A percentile compares a stretch with the other conserved stretches of the same genome.
These are phyloP conservation scores for Phoenicopterus ruber DNA, from an alignment of 2,113 vertebrate species.

Conservation along the genomic window DNA sequence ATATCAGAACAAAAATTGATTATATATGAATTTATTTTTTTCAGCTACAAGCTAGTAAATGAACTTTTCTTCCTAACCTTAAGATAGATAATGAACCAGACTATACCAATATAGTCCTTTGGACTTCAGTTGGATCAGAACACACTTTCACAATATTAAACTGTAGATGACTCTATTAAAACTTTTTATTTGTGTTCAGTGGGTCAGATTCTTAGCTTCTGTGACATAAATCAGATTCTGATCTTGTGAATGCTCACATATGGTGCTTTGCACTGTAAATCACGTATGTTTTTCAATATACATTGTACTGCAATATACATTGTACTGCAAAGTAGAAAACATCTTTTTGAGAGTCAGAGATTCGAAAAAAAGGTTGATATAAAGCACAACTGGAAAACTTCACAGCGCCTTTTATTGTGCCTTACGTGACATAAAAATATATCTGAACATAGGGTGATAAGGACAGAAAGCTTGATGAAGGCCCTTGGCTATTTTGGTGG, in stretches of 20 bases:
- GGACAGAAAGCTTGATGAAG: neutral
- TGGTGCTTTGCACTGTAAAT: neutral
- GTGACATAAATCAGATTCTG: neutral
- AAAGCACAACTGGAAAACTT: neutral
- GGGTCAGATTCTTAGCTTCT: neutral
- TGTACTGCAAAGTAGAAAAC: neutral
- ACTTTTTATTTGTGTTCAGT: neutral
- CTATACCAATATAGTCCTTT: neutral
- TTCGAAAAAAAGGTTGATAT: neutral
- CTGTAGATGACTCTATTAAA: neutral
- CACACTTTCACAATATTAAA: neutral
- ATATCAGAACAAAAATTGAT: neutral
- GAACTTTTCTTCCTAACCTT: neutral
- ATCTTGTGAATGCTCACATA: neutral
- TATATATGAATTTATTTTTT: neutral
- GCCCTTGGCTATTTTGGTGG: neutral
- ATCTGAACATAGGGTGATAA: neutral
- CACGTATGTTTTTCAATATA: neutral
- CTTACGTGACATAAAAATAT: neutral
- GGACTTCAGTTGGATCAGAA: neutral
- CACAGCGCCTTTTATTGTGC: neutral
- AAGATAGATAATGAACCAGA: neutral
- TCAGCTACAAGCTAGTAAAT: neutral
- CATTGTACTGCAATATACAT: neutral
- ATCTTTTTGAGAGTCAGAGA: neutral